Base-by-base conservation (phyloP, 2,113 vertebrate genomes). In the Rhodinocichla rosea region DNA sequence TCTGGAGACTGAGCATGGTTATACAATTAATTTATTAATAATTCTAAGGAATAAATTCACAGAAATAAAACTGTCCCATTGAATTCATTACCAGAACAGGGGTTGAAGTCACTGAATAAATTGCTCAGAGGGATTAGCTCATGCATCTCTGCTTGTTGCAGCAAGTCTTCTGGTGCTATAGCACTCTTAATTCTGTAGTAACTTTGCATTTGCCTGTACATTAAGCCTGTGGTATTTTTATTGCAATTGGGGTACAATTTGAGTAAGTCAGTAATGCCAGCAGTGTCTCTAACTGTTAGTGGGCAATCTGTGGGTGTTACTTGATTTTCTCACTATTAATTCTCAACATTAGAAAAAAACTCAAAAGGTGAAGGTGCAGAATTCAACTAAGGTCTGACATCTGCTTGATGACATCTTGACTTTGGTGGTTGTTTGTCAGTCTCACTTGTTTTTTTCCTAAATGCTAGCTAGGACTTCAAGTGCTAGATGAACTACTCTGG, bases 1-100 rank as follows among this genome's bases (percentile, higher is more conserved):
- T 88, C 47, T 94, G 85, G 63, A 93, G 59, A 75, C 50, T 63
- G 24, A 91, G 40, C 35, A 23, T 86, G 35, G 69, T 56, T 63
- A 56, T 67, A 55, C 35, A 67, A 90, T 87, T 47, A 59, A 91
- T 83, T 78, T 89, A 92, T 91, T 96, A 91, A 87, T 76, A 83
- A 76, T 70, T 86, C 59, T 83, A 77, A 94, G 57, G 37, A 65
- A 91, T 92, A 92, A 90, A 96, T 92, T 90, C 24, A 77, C 22
- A 52, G 68, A 79, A 87, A 80, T 94, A 87, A 95, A 95, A 63
- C 40, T 37, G 45, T 91, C 56, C 78, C 14, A 28, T 64, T 90
- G 35, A 95, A 89, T 95, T 93, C 8, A 42, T 88, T 77, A 90
- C 45, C 35, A 88, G 78, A 91, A 50, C 15, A 87, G 39, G 26